Conservation (phyloP, 2,113 vertebrate species). For the Cololabis saira region DNA sequence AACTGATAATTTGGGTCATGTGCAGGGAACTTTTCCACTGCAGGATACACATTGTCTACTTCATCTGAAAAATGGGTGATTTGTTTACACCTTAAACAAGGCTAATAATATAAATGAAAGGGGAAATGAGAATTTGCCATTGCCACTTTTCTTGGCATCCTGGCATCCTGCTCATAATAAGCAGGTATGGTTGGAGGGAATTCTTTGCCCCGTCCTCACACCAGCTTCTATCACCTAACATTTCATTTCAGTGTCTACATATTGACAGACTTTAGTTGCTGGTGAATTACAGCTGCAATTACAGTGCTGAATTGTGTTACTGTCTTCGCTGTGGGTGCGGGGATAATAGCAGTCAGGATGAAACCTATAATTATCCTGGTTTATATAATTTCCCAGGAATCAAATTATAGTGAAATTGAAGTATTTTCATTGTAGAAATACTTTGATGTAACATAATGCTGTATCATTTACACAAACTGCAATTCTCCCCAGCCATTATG, state of each 20-base stretch:
- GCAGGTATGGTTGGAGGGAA: background rate
- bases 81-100: constrained; percentile 42
- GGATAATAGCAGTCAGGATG: constrained; percentile 53
- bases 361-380: constrained; percentile 64
- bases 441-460: constrained; percentile 1
- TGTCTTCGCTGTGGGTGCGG: constrained; percentile 60
- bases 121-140: constrained; percentile 3
- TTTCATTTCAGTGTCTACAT: constrained; percentile 22
- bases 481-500: background rate
- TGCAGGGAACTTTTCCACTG: background rate
- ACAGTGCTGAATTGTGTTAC: constrained; percentile 26
- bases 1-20: constrained; percentile 23
- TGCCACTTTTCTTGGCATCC: constrained; percentile 5
- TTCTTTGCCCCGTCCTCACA: background rate
- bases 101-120: constrained; percentile 35
- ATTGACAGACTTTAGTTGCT: constrained; percentile 33
- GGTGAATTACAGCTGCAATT: constrained; percentile 27
- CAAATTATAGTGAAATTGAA: constrained; percentile 63
- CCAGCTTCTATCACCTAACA: background rate
- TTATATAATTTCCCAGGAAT: constrained; percentile 50
- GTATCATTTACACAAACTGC: background rate
- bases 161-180: background rate
- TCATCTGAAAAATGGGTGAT: constrained; percentile 11
- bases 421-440: constrained; percentile 35
- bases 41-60: constrained; percentile 15